Percentiles rank a stretch among this genome's conserved stretches.
Evolutionary conservation across 2,888 invertebrate genomes (phyloP).

Genomic region (Octonoba sinensis): DNA sequence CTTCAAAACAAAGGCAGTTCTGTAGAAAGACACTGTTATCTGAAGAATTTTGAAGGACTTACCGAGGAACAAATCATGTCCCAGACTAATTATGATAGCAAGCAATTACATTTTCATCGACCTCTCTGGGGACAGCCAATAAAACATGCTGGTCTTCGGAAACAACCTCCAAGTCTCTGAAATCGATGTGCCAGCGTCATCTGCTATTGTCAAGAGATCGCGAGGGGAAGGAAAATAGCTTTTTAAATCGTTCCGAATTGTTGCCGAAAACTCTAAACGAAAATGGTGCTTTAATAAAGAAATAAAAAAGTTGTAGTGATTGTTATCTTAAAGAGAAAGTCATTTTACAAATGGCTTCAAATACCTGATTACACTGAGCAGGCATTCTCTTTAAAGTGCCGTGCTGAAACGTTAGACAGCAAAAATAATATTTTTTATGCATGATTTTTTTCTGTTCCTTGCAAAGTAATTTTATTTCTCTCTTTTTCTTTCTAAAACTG

Average conservation of each 20-base stretch:
- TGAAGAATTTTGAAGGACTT: too few relatives aligned
- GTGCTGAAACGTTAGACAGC: too few relatives aligned
- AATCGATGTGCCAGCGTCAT: conserved; percentile 9
- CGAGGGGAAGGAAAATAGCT: neutral
- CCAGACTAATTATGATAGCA: neutral
- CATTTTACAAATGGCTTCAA: conserved; percentile 6
- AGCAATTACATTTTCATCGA: conserved; percentile 3
- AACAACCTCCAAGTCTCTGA: neutral
- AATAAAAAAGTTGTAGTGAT: neutral
- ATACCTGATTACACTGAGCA: neutral
- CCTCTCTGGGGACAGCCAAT: neutral
- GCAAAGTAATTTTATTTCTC: too few relatives aligned
- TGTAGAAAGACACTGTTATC: too few relatives aligned
- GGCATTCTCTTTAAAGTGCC: too few relatives aligned
- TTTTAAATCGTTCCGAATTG: conserved; percentile 18
- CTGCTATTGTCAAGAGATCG: conserved; percentile 17
- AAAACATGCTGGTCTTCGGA: neutral
- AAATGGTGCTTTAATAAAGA: neutral
- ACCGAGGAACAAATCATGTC: too few relatives aligned
- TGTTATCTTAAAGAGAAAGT: conserved; percentile 2
- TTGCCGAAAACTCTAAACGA: conserved; percentile 1
- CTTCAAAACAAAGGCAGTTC: too few relatives aligned
- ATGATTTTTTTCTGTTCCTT: too few relatives aligned
- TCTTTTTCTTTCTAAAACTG: too few relatives aligned
- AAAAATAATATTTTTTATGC: too few relatives aligned